Conservation (phyloP, 2,797 vertebrate species). For the Momotus momota region DNA sequence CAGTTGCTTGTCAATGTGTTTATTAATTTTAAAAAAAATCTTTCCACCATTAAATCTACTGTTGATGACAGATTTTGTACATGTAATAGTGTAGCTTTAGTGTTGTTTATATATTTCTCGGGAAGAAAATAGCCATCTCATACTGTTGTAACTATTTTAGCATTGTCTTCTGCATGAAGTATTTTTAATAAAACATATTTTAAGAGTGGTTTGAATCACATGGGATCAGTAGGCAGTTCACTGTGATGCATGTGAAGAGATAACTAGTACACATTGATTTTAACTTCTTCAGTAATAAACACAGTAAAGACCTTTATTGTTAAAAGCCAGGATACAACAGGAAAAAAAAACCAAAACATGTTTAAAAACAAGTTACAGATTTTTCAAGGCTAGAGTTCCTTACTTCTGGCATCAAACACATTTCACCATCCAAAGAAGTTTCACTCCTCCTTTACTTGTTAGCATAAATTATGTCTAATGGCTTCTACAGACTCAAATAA, state of each 20-base stretch:
- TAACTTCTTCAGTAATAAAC: constrained; percentile 40
- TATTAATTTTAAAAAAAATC: constrained; percentile 5
- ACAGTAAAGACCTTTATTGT: background rate
- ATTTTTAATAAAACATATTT: constrained; percentile 22
- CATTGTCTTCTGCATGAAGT: background rate
- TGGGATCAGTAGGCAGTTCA: background rate
- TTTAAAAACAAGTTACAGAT: constrained; percentile 1
- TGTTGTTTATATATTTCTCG: background rate
- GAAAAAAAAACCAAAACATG: background rate
- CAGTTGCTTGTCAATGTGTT: background rate
- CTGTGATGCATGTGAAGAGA: background rate
- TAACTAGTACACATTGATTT: constrained; percentile 7
- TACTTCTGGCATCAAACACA: background rate
- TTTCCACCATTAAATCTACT: background rate
- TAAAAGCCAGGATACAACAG: background rate
- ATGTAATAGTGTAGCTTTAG: background rate
- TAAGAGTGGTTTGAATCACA: background rate
- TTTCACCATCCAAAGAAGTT: background rate
- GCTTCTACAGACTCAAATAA: background rate
- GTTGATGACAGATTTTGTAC: background rate
- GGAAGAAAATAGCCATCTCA: background rate
- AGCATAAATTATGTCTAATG: background rate
- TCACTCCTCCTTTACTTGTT: background rate
- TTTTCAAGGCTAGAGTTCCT: background rate
- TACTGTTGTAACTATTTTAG: background rate